phyloP scores from a whole-genome alignment of 1,140 invertebrate species.

The Scaptomyza graminum region DNA sequence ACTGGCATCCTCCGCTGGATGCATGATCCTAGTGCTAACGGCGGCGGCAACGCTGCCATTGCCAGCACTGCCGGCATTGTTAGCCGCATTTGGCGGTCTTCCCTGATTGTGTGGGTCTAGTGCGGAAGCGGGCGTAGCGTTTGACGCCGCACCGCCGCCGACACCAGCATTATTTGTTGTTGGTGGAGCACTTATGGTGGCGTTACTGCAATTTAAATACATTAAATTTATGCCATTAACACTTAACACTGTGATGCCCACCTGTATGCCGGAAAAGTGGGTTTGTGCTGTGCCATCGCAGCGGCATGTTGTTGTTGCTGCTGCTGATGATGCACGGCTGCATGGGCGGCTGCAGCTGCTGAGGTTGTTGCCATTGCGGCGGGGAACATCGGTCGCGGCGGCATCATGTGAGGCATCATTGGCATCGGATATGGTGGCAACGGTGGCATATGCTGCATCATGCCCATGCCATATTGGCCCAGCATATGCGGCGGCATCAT shows the following conservation, averaged over 20 bases:
- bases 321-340: slow-evolving; percentile 65
- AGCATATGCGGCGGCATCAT: slow-evolving; percentile 87
- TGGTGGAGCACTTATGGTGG: slow-evolving; percentile 89
- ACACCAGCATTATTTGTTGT: slow-evolving; percentile 84
- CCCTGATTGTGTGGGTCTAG: slow-evolving; percentile 68
- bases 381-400: slow-evolving; percentile 91
- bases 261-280: slow-evolving; percentile 92
- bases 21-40: slow-evolving; percentile 95
- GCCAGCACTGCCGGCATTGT: slow-evolving; percentile 31
- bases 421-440: slow-evolving; percentile 86
- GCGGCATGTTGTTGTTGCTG: slow-evolving; percentile 80
- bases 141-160: slow-evolving; percentile 53
- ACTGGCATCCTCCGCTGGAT: slow-evolving; percentile 97
- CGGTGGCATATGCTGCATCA: slow-evolving; percentile 86
- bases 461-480: slow-evolving; percentile 85
- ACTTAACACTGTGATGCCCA: slow-evolving; percentile 53
- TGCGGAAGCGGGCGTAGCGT: slow-evolving; percentile 69
- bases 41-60: slow-evolving; percentile 66
- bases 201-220: slow-evolving; percentile 84
- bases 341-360: slow-evolving; percentile 84
- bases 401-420: slow-evolving; percentile 88
- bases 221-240: neutral
- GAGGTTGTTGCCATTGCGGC: slow-evolving; percentile 88
- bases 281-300: slow-evolving; percentile 87
- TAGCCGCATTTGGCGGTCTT: slow-evolving; percentile 51